Evolutionary conservation across 2,888 invertebrate species (phyloP).

Genomic region (Latrodectus elegans): DNA sequence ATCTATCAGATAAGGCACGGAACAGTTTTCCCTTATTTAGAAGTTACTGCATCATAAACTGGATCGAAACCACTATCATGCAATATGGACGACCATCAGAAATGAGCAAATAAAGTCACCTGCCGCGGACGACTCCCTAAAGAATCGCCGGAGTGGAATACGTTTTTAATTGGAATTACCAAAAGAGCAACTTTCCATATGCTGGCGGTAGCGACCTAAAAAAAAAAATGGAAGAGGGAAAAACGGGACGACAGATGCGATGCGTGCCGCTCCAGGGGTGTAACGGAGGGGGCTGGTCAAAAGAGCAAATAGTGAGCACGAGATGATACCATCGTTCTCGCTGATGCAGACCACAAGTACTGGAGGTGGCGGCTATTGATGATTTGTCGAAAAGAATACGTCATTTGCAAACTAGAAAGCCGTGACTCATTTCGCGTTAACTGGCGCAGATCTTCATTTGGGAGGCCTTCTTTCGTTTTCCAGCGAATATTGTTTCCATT

Average conservation of each 20-base stretch:
- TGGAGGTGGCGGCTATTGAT: conserved; percentile 40
- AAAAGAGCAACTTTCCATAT: conserved; percentile 58
- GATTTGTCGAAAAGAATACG: conserved; percentile 12
- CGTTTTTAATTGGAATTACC: conserved; percentile 33
- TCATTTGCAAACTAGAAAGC: conserved; percentile 12
- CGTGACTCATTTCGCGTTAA: conserved; percentile 43
- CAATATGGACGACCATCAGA: not conserved
- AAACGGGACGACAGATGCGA: conserved; percentile 52
- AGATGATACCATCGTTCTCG: conserved; percentile 28
- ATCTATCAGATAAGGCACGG: no score
- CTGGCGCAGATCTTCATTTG: conserved; percentile 1
- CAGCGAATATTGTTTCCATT: no score
- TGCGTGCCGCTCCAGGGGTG: conserved; percentile 24
- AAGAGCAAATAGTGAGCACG: conserved; percentile 23
- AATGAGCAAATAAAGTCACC: conserved; percentile 10
- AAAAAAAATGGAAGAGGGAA: conserved; percentile 6
- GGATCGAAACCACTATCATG: no score
- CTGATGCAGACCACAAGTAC: conserved; percentile 54
- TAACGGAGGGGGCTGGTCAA: not conserved
- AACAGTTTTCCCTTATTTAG: no score
- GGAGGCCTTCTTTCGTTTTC: no score
- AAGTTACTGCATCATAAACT: no score
- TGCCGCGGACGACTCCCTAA: not conserved
- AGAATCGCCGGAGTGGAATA: conserved; percentile 18
- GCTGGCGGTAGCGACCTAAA: not conserved